Evolutionary conservation across 2,113 vertebrate species (phyloP), one percentile per base, ranked within the genome.

Genomic region (Oreochromis tanganicae): DNA sequence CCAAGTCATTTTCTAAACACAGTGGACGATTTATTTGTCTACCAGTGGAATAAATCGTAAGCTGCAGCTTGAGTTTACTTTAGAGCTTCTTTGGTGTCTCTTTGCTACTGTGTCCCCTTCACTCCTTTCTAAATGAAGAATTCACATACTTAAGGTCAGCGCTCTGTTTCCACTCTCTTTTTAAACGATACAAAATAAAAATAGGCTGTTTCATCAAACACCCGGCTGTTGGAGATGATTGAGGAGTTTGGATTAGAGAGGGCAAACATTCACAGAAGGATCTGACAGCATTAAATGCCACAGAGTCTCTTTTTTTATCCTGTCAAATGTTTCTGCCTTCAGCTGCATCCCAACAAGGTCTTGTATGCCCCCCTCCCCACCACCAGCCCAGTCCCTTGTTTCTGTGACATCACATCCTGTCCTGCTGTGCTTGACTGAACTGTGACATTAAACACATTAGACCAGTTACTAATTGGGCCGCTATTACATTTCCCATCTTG

Each of bases 391-490:
- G 32, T 36, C 71, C 27, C 19, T 19, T 56, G 21, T n/a, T 61
- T 32, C 17, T 63, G 63, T 95, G 94, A 94, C 94, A 92, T 95
- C 95, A 95, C 90, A 87, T 92, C 91, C 94, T 91, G 90, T 88
- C 93, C 71, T 11, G 27, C 82, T 86, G 89, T 46, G 91, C 88
- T 89, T 55, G 83, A 88, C 88, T 92, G 92, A 93, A 93, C 90
- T 82, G 56, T 83, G 90, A 96, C 91, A 80, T 92, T 94, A 92
- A 94, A 92, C 80, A 84, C 87, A 90, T 94, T 93, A 90, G 86
- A 93, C 90, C 12, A 4, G 8, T 82, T 80, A 78, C 82, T 93
- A 89, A 95, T 94, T 94, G 88, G 79, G 63, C 82, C 59, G 80
- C 86, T 81, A 84, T 95, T 90, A 80, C 63, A 80, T 93, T 94